phyloP scores from a whole-genome alignment of 2,888 invertebrate species.

The Gari tellinella region DNA sequence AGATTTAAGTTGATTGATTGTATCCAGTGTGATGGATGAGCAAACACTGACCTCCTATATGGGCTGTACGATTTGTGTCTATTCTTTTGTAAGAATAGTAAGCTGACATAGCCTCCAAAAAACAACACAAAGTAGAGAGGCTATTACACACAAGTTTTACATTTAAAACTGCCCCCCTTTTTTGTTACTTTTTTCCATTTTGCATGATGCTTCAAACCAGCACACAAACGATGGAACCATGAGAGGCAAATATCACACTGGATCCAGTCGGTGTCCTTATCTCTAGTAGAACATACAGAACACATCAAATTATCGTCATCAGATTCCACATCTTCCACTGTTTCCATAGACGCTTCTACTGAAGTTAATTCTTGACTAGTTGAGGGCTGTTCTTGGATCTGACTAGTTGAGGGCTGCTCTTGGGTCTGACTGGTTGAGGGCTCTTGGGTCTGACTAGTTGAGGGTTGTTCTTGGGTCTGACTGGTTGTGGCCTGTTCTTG shows the following conservation, averaged over 20 bases:
- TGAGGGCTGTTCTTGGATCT: background rate
- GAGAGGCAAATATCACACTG: constrained; percentile 30
- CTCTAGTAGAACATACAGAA: constrained; percentile 20
- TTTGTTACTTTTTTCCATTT: constrained; percentile 31
- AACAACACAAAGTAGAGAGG: too few relatives aligned
- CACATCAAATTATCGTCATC: constrained; percentile 9
- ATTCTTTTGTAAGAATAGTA: too few relatives aligned
- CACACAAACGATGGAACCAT: constrained; percentile 31
- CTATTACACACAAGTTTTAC: constrained; percentile 3
- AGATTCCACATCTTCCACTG: background rate
- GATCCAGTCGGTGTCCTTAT: constrained; percentile 25
- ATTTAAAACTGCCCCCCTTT: constrained; percentile 8
- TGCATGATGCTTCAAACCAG: constrained; percentile 22
- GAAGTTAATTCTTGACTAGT: background rate
- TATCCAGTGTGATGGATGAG: too few relatives aligned
- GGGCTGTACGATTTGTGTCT: too few relatives aligned
- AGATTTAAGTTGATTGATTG: too few relatives aligned
- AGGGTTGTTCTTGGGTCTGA: background rate
- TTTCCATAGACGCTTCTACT: background rate
- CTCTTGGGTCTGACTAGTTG: background rate
- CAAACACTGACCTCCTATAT: too few relatives aligned
- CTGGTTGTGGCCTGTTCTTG: background rate
- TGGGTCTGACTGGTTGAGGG: background rate
- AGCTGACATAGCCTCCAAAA: too few relatives aligned
- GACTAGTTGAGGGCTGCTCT: background rate